A percentile compares a stretch with the other conserved stretches of the same genome.
phyloP scores from a whole-genome alignment of 2,888 invertebrate genomes.

The Congeria kusceri region DNA sequence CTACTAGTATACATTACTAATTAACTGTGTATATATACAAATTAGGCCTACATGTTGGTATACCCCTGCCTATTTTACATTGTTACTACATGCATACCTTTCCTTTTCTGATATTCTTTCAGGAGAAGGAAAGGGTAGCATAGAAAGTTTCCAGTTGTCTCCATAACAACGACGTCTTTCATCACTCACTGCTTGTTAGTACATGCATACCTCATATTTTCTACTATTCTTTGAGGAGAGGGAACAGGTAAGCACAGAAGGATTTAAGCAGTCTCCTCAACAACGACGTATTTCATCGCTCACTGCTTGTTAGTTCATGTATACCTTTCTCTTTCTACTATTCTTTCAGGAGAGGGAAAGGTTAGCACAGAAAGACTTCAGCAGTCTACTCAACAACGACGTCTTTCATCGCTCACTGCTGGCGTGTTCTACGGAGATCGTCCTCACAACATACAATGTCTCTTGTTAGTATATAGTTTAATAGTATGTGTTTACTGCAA shows the following conservation, averaged over 20 bases:
- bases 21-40: too few species aligned
- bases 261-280: too few species aligned
- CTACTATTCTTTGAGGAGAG: too few species aligned
- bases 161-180: conserved; percentile 77
- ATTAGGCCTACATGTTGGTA: too few species aligned
- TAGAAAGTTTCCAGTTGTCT: conserved; percentile 75
- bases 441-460: conserved; percentile 80
- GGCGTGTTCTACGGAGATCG: conserved; percentile 81
- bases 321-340: conserved; percentile 9
- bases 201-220: too few species aligned
- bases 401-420: conserved; percentile 80
- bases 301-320: too few species aligned
- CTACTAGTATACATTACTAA: too few species aligned
- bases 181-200: too few species aligned
- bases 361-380: conserved; percentile 77
- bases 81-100: not conserved
- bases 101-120: conserved; percentile 27
- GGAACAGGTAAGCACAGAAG: too few species aligned
- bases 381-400: conserved; percentile 77
- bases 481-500: too few species aligned
- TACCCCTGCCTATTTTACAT: too few species aligned
- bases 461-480: conserved; percentile 80
- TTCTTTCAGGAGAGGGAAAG: conserved; percentile 77
- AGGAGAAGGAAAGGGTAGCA: conserved; percentile 80
- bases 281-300: too few species aligned